Evolutionary conservation across 2,113 vertebrate species (phyloP), one percentile per base, ranked within the genome.

Genomic region (Tichodroma muraria): DNA sequence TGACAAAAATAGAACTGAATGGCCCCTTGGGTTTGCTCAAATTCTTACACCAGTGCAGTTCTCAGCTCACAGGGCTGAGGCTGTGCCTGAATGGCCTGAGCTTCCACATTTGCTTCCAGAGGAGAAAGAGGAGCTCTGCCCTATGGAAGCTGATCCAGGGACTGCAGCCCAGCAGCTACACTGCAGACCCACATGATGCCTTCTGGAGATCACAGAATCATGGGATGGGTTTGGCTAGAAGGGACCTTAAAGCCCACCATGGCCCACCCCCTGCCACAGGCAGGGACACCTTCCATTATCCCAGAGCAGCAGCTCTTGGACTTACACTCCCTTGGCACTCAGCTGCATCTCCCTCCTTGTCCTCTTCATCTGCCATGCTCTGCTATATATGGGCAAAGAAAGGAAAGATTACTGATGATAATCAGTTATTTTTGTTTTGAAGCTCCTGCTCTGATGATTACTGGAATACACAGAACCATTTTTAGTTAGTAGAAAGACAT

Each of bases 291-390:
- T 61, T 8, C 63, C 87, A 69, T 24, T 2, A 9, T 2, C 16
- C 54, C 70, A 76, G 42, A n/a, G 59, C 24, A 54, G 69, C 59
- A 40, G 70, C 59, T 65, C 53, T 73, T 19, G 21, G 42, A 98
- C 98, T 98, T 97, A 98, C 97, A 44, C 82, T 98, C 66, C 97
- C 91, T 91, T 98, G 97, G 95, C 97, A 97, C 85, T 98, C 92
- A 79, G 61, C 85, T 52, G 97, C 95, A 71, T 99, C 96, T 71
- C 95, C 95, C 84, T 96, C 97, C 97, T 97, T 95, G 94, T 98
- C 98, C 57, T 98, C 98, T 91, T 96, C 94, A 57, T 97, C 96
- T 24, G 89, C 85, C 72, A 92, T 96, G 95, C 98, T 98, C 90
- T 98, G 97, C 98, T 98, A 94, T 40, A 85, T 59, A 81, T 42